Evolutionary conservation across 2,113 vertebrate genomes (phyloP).

Genomic region (Antennarius striatus): DNA sequence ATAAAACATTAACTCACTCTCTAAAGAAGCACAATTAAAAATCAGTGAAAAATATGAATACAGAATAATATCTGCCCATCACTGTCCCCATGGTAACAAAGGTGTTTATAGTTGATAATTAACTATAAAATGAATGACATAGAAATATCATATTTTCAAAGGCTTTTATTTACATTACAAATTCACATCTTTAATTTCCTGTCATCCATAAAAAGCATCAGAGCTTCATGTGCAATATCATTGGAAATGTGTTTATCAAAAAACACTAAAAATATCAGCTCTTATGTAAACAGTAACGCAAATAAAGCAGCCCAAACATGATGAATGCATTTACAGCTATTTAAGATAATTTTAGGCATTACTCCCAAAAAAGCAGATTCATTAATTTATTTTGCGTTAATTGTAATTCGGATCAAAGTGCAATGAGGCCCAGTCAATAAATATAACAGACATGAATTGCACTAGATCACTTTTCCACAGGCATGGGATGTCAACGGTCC

Average conservation of each 20-base stretch:
- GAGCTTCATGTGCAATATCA: conserved; percentile 75
- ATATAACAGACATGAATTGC: conserved; percentile 60
- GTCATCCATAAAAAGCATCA: conserved; percentile 68
- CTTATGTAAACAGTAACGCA: conserved; percentile 61
- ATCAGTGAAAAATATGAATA: too few relatives aligned
- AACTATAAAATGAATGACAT: not conserved
- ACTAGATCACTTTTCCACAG: conserved; percentile 64
- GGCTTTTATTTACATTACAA: conserved; percentile 72
- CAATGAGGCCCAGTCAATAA: conserved; percentile 60
- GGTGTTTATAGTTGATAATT: too few relatives aligned
- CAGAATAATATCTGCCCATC: too few relatives aligned
- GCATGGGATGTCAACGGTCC: conserved; percentile 62
- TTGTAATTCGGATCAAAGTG: conserved; percentile 63
- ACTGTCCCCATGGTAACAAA: too few relatives aligned
- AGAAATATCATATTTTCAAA: conserved; percentile 58
- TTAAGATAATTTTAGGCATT: conserved; percentile 31
- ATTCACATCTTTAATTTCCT: conserved; percentile 53
- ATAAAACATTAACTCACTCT: too few relatives aligned
- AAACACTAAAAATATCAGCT: conserved; percentile 56
- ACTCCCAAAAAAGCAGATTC: conserved; percentile 29
- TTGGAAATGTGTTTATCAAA: conserved; percentile 63
- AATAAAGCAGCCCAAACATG: conserved; percentile 43
- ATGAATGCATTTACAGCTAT: conserved; percentile 25
- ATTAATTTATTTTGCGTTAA: conserved; percentile 44
- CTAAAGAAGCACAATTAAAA: too few relatives aligned